Base-by-base conservation (phyloP, 2,888 invertebrate genomes). In the Anorthoa munda region DNA sequence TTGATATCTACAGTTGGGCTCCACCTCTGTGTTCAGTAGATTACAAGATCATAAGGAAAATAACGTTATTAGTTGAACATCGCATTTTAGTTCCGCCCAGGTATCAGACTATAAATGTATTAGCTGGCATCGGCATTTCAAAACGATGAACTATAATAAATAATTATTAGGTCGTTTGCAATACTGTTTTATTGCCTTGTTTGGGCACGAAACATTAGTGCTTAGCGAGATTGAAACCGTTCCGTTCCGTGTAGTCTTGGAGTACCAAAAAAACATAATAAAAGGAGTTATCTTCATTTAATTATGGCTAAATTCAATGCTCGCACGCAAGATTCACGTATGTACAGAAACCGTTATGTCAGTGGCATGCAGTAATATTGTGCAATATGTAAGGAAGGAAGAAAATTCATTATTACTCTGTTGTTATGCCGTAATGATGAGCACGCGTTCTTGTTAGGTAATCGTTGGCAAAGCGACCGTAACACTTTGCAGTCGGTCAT, bases 331-430 rank as follows among this genome's bases (percentile, higher is more conserved):
- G 68, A 82, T 78, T 64, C 66, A 46, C 59, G 70, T 85, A 85
- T 72, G 77, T 61, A 78, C 74, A 81, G 70, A 23, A 66, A 55
- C 53, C 48, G 78, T 82, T 86, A 86, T 84, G 79, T 81, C 81
- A 84, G 77, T 85, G 81, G 90, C 89, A 88, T 91, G 91, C 85
- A 87, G 85, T 89, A 87, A 90, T 81, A 91, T 94, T 93, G 92
- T 92, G 91, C 89, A 93, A 93, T 92, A 86, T 72, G 86, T 71
- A 85, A 93, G 93, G 94, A 94, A 94, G 94, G 94, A 94, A 94
- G 93, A 91, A 88, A 87, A 89, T 88, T 87, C 85, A 87, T 83
- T 85, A 88, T 88, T 86, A 83, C 85, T 81, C 74, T 66, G 88
- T 88, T 88, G 89, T 92, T 90, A 91, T 89, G 91, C 87, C 67